Percentiles rank a stretch among this genome's conserved stretches.
phyloP scores from a whole-genome alignment of 2,888 invertebrate genomes.

The Stictocephala bisonia region DNA sequence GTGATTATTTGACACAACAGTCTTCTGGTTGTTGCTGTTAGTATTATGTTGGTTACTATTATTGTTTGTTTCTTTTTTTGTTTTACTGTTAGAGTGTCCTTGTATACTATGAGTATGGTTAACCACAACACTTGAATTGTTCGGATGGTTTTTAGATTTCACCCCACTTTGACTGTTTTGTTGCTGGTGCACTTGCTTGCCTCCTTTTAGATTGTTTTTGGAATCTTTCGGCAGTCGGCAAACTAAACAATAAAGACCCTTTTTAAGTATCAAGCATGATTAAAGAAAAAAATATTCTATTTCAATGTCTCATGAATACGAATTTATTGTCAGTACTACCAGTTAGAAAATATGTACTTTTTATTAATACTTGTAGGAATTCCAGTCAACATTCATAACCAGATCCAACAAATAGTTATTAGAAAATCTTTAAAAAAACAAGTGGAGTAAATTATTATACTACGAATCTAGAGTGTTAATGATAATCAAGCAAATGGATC shows the following conservation, averaged over 20 bases:
- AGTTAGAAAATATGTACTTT: too few species aligned
- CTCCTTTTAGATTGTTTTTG: constrained; percentile 45
- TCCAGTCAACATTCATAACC: too few species aligned
- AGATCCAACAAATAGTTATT: too few species aligned
- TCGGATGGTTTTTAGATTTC: constrained; percentile 1
- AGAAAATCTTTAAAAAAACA: too few species aligned
- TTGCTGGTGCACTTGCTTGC: constrained; percentile 32
- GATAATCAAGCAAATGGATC: too few species aligned
- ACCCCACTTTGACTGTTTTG: constrained; percentile 45
- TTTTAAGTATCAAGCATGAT: too few species aligned
- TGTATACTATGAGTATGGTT: constrained; percentile 2
- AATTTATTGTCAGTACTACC: too few species aligned
- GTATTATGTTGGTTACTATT: constrained; percentile 40
- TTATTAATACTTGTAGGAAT: too few species aligned
- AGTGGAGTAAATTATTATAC: too few species aligned
- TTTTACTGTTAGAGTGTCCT: constrained; percentile 48
- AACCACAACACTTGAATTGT: neutral
- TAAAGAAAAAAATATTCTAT: too few species aligned
- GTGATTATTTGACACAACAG: constrained; percentile 29
- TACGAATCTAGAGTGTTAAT: too few species aligned
- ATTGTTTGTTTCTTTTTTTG: constrained; percentile 37
- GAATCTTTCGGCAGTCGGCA: constrained; percentile 52
- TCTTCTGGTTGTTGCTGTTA: constrained; percentile 41
- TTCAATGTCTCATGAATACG: too few species aligned
- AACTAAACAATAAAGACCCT: constrained; percentile 53